Evolutionary conservation across 2,797 vertebrate genomes (phyloP), one percentile per base, ranked within the genome.

Genomic region (Enteromius fasciolatus): DNA sequence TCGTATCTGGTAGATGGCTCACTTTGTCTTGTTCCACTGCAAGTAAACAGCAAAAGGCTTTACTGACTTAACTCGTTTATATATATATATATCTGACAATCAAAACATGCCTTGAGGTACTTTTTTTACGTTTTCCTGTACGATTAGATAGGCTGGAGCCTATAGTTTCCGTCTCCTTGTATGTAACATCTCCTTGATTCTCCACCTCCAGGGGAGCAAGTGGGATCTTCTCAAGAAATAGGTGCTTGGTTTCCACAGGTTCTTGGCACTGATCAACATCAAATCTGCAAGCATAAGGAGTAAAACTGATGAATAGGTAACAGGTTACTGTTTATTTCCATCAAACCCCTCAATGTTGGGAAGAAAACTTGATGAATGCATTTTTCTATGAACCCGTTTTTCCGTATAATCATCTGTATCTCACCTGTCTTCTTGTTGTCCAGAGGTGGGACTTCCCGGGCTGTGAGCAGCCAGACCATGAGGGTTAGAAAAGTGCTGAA

Each of bases 391-490:
- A 44, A 76, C 15, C 39, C 8, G 23, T 31, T 36, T 57, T 69
- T 70, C 12, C 14, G 28, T 20, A 61, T 50, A 76, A 80, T 33
- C 44, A 46, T 83, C 81, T 83, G 83, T 80, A 84, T 85, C 93
- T 93, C 90, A 95, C 95, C 93, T 93, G 89, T 87, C 86, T 75
- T 78, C 80, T 78, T 86, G 84, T 63, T 92, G 90, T 93, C 91
- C 93, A 87, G 91, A 88, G 79, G 92, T 94, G 76, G 93, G 92
- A 87, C 93, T 93, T 91, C 94, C 95, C 44, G 95, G 95, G 89
- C 95, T 95, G 91, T 95, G 94, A 90, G 94, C 93, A 88, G 94
- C 94, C 92, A 95, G 92, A 87, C 95, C 95, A 44, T 95, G 94
- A 93, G 94, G 94, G 91, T 95, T 95, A 92, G 93, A 94, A 92